A percentile compares a stretch with the other conserved stretches of the same genome.
Evolutionary conservation across 2,888 invertebrate genomes (phyloP).

Genomic region (Venusia cambrica): DNA sequence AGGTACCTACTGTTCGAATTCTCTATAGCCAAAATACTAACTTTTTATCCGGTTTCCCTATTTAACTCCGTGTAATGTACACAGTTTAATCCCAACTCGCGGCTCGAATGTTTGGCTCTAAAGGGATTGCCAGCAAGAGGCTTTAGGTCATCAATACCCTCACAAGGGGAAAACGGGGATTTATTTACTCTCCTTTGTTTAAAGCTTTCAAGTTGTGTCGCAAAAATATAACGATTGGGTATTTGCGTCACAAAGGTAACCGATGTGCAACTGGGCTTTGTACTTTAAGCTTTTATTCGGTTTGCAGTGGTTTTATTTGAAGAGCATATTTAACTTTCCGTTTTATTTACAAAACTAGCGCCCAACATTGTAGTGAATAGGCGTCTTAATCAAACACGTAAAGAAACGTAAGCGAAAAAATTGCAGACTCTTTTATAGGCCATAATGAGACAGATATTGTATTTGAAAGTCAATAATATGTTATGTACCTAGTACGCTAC

Average conservation of each 20-base stretch:
- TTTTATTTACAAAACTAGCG: neutral
- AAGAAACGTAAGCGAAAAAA: no score
- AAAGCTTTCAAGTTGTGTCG: constrained; percentile 18
- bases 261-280: no score
- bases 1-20: no score
- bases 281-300: no score
- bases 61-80: constrained; percentile 25
- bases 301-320: no score
- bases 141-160: constrained; percentile 31
- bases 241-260: constrained; percentile 10
- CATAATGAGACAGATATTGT: no score
- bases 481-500: no score
- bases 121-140: constrained; percentile 33
- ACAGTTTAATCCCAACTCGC: constrained; percentile 31
- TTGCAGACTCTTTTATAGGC: no score
- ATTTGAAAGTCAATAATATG: no score
- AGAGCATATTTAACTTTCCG: no score
- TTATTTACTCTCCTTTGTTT: constrained; percentile 25
- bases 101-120: constrained; percentile 32
- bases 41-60: constrained; percentile 7
- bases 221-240: constrained; percentile 9
- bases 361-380: no score
- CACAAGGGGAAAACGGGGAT: constrained; percentile 17
- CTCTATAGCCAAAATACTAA: constrained; percentile 2
- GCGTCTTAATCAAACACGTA: no score